A percentile compares a stretch with the other conserved stretches of the same genome.
phyloP scores from a whole-genome alignment of 2,113 vertebrate species.

The Atrichornis clamosus region DNA sequence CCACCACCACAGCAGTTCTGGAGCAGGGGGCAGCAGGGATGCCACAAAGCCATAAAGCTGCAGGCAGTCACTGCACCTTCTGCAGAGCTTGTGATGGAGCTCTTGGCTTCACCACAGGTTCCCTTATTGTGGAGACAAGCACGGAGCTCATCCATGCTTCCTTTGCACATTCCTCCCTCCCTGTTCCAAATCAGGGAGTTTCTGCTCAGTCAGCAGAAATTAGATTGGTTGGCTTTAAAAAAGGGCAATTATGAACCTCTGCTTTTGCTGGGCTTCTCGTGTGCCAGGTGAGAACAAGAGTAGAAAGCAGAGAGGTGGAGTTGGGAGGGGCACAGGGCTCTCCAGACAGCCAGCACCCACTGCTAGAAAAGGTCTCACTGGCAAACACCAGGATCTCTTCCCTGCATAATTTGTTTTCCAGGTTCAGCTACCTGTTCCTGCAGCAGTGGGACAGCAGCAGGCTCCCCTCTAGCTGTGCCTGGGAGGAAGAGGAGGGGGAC shows the following conservation, averaged over 20 bases:
- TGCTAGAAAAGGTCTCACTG: neutral
- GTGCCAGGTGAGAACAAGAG: neutral
- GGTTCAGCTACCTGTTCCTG: neutral
- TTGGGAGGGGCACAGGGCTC: neutral
- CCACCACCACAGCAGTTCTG: too few species aligned
- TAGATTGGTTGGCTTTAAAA: neutral
- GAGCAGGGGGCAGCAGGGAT: neutral
- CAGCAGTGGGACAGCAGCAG: neutral
- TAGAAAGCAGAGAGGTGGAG: neutral
- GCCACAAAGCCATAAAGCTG: neutral
- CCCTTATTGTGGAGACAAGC: neutral
- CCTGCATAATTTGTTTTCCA: neutral
- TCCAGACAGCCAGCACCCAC: neutral
- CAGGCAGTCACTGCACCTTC: neutral
- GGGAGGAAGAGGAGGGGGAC: neutral
- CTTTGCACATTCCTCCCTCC: neutral
- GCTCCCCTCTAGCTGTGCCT: neutral
- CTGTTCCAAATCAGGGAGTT: neutral
- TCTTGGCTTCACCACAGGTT: neutral
- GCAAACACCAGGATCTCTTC: neutral
- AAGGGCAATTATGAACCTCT: neutral
- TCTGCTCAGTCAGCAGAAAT: slow-evolving; percentile 29
- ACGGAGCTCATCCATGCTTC: neutral
- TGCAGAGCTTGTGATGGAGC: neutral
- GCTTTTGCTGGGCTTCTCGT: neutral